Conservation (phyloP, 2,113 vertebrate genomes). For the Saguinus midas region DNA sequence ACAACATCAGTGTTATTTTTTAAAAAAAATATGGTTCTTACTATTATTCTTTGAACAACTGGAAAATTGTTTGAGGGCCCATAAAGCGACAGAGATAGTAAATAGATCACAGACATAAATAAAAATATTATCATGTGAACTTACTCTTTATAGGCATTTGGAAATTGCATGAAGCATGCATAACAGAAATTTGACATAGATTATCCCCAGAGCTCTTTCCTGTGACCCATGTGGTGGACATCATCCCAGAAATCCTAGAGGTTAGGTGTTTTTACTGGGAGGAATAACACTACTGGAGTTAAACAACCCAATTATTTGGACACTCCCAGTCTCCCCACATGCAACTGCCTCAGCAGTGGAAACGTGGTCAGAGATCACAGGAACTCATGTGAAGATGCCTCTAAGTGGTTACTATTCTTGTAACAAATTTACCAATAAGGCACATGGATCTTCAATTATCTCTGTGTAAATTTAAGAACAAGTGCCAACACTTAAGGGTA, state of each 20-base stretch:
- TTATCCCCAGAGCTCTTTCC: not conserved
- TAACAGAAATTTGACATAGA: not conserved
- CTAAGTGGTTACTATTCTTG: not conserved
- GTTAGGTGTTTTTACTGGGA: not conserved
- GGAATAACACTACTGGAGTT: not conserved
- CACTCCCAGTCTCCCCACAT: not conserved
- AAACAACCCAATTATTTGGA: not conserved
- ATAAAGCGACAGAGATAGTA: not conserved
- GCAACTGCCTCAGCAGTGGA: not conserved
- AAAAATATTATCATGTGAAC: not conserved
- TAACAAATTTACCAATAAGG: not conserved
- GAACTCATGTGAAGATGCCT: not conserved
- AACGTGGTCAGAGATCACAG: not conserved
- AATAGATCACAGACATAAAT: not conserved
- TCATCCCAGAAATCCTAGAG: not conserved
- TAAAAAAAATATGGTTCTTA: not conserved
- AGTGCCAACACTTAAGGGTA: not conserved
- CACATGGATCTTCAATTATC: not conserved
- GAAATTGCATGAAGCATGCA: not conserved
- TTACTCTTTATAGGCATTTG: not conserved
- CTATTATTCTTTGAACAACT: not conserved
- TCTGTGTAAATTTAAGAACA: constrained; percentile 10
- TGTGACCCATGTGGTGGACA: not conserved
- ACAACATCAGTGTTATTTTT: not conserved
- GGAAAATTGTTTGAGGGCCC: not conserved